phyloP scores from a whole-genome alignment of 2,888 invertebrate species.

The Caenorhabditis wallacei region DNA sequence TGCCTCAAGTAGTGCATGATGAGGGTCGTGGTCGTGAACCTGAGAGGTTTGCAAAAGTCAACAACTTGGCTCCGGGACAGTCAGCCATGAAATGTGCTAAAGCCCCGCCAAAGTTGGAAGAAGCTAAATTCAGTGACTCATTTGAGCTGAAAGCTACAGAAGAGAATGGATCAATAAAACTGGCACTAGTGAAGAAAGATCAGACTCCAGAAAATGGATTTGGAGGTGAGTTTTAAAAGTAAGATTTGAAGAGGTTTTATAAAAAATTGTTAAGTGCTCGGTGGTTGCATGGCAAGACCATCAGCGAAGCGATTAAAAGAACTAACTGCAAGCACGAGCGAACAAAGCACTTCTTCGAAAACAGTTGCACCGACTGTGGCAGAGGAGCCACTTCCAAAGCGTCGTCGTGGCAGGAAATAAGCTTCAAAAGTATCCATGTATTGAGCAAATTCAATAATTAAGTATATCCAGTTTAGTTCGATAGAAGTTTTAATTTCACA shows the following conservation, averaged over 20 bases:
- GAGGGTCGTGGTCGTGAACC: not conserved
- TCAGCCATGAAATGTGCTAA: conserved; percentile 33
- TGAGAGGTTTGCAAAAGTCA: conserved; percentile 27
- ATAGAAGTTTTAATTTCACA: conserved; percentile 16
- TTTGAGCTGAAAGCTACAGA: conserved; percentile 37
- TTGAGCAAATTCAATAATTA: not conserved
- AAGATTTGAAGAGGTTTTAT: not conserved
- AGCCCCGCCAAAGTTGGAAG: conserved; percentile 34
- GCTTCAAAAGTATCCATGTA: not conserved
- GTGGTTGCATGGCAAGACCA: conserved; percentile 33
- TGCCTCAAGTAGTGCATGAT: conserved; percentile 29
- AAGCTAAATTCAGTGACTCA: conserved; percentile 2
- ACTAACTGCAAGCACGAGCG: not conserved
- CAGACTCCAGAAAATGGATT: conserved; percentile 14
- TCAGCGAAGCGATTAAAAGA: conserved; percentile 24
- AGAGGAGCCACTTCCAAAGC: conserved; percentile 38
- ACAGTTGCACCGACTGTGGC: not conserved
- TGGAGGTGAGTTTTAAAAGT: conserved; percentile 17
- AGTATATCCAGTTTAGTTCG: not conserved
- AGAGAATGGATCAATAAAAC: conserved; percentile 9
- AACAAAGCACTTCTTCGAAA: conserved; percentile 24
- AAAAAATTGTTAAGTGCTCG: conserved; percentile 27
- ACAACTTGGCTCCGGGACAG: conserved; percentile 22
- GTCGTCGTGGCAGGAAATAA: conserved; percentile 38
- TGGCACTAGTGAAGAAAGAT: conserved; percentile 16